Evolutionary conservation across 2,888 invertebrate genomes (phyloP), one percentile per base, ranked within the genome.

Genomic region (Dexiosoma caninum): DNA sequence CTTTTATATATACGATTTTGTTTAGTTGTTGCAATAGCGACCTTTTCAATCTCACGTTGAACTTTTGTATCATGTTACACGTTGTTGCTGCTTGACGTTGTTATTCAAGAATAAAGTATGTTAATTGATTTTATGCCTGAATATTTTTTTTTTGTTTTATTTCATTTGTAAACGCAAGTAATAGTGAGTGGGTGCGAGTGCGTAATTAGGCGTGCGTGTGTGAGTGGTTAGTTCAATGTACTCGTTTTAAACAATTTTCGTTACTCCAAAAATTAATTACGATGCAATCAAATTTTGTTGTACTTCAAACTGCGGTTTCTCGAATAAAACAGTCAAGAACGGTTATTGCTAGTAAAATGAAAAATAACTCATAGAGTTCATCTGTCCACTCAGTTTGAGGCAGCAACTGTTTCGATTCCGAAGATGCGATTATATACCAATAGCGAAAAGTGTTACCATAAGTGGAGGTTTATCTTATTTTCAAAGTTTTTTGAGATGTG

Each of bases 81-180:
- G 35, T 37, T 14, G 44, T n/a, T 23, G 19, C 40, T 32, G 55
- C 55, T 44, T 30, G 37, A 23, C 37, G 2, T 51, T 51, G 46
- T 55, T 42, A 37, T 55, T 46, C 49, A 66, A 23, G 66, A 66
- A 42, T 59, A 67, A 75, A 75, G 66, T 66, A 40, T 66, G 66
- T 66, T 74, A 74, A 75, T 75, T 75, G 66, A 75, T 75, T 75
- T 75, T 62, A 32, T 42, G 21, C 62, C 46, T 66, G 19, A 16
- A 23, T 64, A 16, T 64, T 37, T 72, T 37, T 3, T n/a, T 27
- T 27, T 27, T 27, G 55, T 57, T 55, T 19, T 37, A 59, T 59
- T 30, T n/a, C 30, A 35, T 49, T n/a, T 37, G 23, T 59, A 19
- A n/a, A 21, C 1, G 32, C 40, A 44, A 35, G 59, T 49, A 59